Base-by-base conservation (phyloP, 2,797 vertebrate species). In the Odontamblyopus rebecca region DNA sequence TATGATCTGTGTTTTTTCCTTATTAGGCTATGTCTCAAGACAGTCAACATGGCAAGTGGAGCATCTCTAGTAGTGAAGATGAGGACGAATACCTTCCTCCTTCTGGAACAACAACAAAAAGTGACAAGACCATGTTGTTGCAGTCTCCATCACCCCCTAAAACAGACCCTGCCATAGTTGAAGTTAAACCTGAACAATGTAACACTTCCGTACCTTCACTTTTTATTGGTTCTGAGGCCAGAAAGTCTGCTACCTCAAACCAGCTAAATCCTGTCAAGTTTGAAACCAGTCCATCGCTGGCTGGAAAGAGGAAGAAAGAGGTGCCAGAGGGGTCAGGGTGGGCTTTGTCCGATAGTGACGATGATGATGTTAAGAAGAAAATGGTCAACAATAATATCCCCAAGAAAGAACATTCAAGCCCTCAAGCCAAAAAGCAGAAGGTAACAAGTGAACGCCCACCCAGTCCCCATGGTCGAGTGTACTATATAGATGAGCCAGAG, bases 311-410 rank as follows among this genome's bases (percentile, higher is more conserved):
- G 63, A 93, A 92, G 67, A 91, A 88, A 60, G 91, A 91, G 7
- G 72, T 30, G 6, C 56, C 77, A 3, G 96, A 95, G 0, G 91
- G 93, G 13, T 91, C 89, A 0, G 95, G 96, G 19, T 99, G 98
- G 98, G 94, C 93, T 71, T 93, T 99, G 26, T 99, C 97, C 0
- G 98, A 97, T 63, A 99, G 97, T 0, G 97, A 97, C 5, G 92
- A 89, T 0, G 82, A 92, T 4, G 85, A 59, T n/a, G 83, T 88
- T 60, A 18, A 7, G 23, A 80, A 73, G 48, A 71, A 51, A 54
- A 0, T 23, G 0, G 27, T 30, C 57, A 62, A 11, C 12, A 68
- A 4, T 63, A 77, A 69, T 18, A 2, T 65, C 19, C 82, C 82
- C 5, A 81, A 82, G 59, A 73, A 0, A 60, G 53, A 15, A 0